Evolutionary conservation across 1,140 invertebrate species (phyloP).

Genomic region (Zaprionus taronus): DNA sequence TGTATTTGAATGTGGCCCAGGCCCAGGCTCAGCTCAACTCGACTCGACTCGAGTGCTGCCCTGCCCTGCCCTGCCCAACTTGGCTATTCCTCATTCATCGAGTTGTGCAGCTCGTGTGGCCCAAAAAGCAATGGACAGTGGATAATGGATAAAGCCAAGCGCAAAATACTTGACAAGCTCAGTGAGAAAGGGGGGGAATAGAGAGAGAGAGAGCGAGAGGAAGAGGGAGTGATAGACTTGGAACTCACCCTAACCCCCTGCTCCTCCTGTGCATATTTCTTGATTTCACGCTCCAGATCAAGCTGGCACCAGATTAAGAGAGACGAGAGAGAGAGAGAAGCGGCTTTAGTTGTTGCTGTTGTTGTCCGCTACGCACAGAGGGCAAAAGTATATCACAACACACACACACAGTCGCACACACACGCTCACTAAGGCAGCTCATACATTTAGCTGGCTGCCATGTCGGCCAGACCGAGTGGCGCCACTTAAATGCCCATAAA

Average conservation of each 20-base stretch:
- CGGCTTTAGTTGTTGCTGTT: neutral
- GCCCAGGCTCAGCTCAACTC: neutral
- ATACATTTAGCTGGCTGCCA: conserved; percentile 9
- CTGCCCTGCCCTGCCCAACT: too few relatives aligned
- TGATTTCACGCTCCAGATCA: conserved; percentile 84
- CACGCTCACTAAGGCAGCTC: neutral
- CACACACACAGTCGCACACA: conserved; percentile 1
- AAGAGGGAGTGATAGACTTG: neutral
- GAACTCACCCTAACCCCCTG: conserved; percentile 80
- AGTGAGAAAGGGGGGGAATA: neutral
- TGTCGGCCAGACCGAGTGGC: conserved; percentile 64
- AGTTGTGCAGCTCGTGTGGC: conserved; percentile 9
- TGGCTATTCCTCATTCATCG: neutral
- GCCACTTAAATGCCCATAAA: conserved; percentile 74
- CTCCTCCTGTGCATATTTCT: conserved; percentile 80
- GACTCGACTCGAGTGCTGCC: neutral
- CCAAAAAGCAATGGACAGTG: conserved; percentile 13
- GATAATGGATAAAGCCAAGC: conserved; percentile 15
- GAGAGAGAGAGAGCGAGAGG: conserved; percentile 2
- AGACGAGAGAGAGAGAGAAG: neutral
- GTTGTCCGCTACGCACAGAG: conserved; percentile 1
- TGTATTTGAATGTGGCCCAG: conserved; percentile 41
- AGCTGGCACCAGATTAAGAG: conserved; percentile 46
- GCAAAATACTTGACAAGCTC: conserved; percentile 6
- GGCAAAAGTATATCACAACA: conserved; percentile 26